phyloP scores from a whole-genome alignment of 1,140 invertebrate genomes.

The Drosophila athabasca region DNA sequence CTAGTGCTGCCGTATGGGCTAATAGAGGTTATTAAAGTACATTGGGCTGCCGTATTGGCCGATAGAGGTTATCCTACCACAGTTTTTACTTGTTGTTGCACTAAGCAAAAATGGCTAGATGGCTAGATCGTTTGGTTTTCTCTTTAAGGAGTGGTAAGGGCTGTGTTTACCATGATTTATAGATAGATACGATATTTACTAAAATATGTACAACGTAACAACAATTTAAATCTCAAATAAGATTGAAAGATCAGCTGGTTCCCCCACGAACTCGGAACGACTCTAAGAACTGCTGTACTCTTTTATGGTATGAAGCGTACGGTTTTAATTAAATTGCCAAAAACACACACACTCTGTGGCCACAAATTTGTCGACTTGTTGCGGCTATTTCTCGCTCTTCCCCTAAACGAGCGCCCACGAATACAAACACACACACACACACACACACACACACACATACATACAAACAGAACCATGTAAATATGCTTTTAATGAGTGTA shows the following conservation, averaged over 20 bases:
- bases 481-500: constrained; percentile 60
- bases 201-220: too few relatives aligned
- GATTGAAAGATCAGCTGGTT: neutral
- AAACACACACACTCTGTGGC: constrained; percentile 43
- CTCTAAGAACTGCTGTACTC: constrained; percentile 8
- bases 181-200: too few relatives aligned
- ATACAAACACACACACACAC: neutral
- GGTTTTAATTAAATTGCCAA: constrained; percentile 58
- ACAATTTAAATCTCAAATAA: too few relatives aligned
- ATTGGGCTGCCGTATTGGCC: too few relatives aligned
- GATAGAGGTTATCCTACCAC: too few relatives aligned
- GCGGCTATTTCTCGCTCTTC: constrained; percentile 18
- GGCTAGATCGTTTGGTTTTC: too few relatives aligned
- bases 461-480: constrained; percentile 25
- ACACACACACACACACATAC: constrained; percentile 2
- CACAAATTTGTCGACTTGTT: constrained; percentile 48
- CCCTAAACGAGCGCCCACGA: neutral
- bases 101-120: too few relatives aligned
- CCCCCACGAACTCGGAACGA: neutral
- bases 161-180: too few relatives aligned
- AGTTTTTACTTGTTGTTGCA: too few relatives aligned
- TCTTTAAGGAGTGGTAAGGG: too few relatives aligned
- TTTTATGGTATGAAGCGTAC: constrained; percentile 6
- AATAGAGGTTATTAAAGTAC: too few relatives aligned
- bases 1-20: too few relatives aligned